Evolutionary conservation across 2,797 vertebrate species (phyloP).

Genomic region (Rhinatrema bivittatum): DNA sequence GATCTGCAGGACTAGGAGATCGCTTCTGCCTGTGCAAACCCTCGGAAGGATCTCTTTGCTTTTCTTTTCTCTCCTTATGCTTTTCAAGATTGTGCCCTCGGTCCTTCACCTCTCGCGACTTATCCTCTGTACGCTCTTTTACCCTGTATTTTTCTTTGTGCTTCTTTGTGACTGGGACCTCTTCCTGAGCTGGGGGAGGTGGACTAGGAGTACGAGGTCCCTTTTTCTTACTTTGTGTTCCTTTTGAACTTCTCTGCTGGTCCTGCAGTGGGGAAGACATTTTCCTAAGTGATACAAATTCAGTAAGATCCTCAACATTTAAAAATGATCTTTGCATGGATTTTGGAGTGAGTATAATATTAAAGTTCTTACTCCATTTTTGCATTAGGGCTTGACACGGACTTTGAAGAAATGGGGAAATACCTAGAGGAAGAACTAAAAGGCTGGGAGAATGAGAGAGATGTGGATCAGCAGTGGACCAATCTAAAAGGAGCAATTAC

Average conservation of each 20-base stretch:
- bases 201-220: constrained; percentile 95
- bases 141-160: constrained; percentile 95
- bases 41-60: constrained; percentile 80
- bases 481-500: too few relatives aligned
- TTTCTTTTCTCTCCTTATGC: constrained; percentile 94
- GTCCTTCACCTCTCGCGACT: constrained; percentile 86
- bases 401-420: too few relatives aligned
- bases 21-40: constrained; percentile 78
- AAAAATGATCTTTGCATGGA: too few relatives aligned
- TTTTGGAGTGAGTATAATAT: too few relatives aligned
- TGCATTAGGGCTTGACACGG: too few relatives aligned
- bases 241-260: constrained; percentile 84
- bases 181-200: constrained; percentile 75
- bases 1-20: constrained; percentile 71
- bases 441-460: too few relatives aligned
- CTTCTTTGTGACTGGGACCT: constrained; percentile 77
- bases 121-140: constrained; percentile 88
- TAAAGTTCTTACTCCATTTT: too few relatives aligned
- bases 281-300: too few relatives aligned
- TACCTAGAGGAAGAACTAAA: too few relatives aligned
- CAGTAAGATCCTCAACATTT: too few relatives aligned
- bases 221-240: constrained; percentile 86
- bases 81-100: constrained; percentile 86
- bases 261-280: too few relatives aligned
- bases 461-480: too few relatives aligned